A percentile compares a stretch with the other conserved stretches of the same genome.
Evolutionary conservation across 2,888 invertebrate genomes (phyloP).

Genomic region (Plagiodera versicolora): DNA sequence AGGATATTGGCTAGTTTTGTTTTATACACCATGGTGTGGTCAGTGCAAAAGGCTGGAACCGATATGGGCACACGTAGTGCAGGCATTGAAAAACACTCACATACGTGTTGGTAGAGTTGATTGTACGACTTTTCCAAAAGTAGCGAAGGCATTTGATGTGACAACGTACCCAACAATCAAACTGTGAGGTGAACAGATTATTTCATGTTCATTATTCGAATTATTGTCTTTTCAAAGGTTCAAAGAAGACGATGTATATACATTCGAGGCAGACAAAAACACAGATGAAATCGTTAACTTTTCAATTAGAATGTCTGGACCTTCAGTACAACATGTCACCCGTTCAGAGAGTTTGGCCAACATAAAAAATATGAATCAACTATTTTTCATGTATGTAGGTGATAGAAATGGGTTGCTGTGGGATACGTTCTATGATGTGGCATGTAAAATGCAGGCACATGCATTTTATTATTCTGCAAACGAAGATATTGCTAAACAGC

Average conservation of each 20-base stretch:
- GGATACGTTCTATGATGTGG: slow-evolving; percentile 67
- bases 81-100: slow-evolving; percentile 79
- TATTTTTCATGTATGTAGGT: slow-evolving; percentile 90
- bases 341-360: slow-evolving; percentile 77
- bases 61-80: slow-evolving; percentile 91
- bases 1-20: slow-evolving; percentile 86
- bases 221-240: slow-evolving; percentile 62
- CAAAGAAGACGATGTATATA: slow-evolving; percentile 76
- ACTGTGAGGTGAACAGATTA: slow-evolving; percentile 71
- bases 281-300: slow-evolving; percentile 91
- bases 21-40: slow-evolving; percentile 99
- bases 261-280: slow-evolving; percentile 82
- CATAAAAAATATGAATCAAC: slow-evolving; percentile 72
- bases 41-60: slow-evolving; percentile 96
- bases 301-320: slow-evolving; percentile 85
- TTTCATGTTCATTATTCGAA: neutral
- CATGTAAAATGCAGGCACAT: slow-evolving; percentile 81
- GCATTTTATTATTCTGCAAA: slow-evolving; percentile 85
- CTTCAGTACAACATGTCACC: slow-evolving; percentile 81
- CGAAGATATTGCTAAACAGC: slow-evolving; percentile 69
- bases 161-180: slow-evolving; percentile 94
- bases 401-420: slow-evolving; percentile 74
- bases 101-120: slow-evolving; percentile 91
- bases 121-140: slow-evolving; percentile 84
- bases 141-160: slow-evolving; percentile 83